A percentile compares a stretch with the other conserved stretches of the same genome.
phyloP scores from a whole-genome alignment of 2,888 invertebrate species.

The Lycophotia porphyrea region DNA sequence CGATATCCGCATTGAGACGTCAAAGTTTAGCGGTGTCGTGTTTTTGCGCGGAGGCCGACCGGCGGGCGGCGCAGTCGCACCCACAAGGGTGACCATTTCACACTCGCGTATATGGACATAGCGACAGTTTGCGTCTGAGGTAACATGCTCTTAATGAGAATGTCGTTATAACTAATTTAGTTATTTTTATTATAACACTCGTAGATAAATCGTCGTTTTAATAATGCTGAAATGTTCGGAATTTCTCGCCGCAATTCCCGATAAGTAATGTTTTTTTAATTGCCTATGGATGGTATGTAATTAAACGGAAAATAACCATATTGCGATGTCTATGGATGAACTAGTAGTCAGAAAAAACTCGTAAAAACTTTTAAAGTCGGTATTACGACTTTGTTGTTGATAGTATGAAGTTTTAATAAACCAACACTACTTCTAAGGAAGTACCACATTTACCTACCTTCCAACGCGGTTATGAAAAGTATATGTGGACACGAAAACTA shows the following conservation, averaged over 20 bases:
- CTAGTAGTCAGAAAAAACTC: not conserved
- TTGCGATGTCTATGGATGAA: not conserved
- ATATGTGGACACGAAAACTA: conserved; percentile 13
- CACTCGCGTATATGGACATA: conserved; percentile 26
- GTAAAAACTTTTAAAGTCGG: not conserved
- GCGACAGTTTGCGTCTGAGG: conserved; percentile 20
- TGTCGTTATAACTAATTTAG: conserved; percentile 7
- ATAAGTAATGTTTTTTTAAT: not conserved
- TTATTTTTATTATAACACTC: not conserved
- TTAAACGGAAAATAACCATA: not conserved
- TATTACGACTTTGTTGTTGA: not conserved
- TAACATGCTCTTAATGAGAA: conserved; percentile 20
- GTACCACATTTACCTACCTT: not conserved
- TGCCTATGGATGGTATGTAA: not conserved
- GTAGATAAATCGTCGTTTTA: not conserved
- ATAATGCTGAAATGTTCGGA: not conserved
- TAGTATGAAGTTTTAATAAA: not conserved
- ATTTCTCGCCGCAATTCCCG: not conserved
- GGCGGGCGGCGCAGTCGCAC: conserved; percentile 47
- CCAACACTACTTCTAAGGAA: not conserved
- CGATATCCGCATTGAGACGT: conserved; percentile 54
- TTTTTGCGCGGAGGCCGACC: conserved; percentile 52
- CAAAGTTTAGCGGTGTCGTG: conserved; percentile 41
- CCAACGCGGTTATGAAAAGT: conserved; percentile 6
- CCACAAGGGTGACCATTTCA: conserved; percentile 35